Conservation (phyloP, 2,888 invertebrate genomes). For the Entomobrya proxima region DNA sequence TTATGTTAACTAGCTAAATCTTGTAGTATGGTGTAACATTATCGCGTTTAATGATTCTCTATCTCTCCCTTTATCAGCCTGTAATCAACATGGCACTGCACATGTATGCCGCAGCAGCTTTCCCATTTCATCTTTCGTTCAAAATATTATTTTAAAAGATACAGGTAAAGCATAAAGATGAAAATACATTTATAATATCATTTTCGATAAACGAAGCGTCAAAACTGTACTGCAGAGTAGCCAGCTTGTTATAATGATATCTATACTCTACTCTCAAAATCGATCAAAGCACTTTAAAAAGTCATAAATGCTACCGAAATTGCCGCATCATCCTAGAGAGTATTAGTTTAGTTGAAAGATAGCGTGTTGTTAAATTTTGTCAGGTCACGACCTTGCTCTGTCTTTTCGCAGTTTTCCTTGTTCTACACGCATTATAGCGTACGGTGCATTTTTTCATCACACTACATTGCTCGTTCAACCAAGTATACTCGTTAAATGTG, state of each 20-base stretch:
- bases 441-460: conserved; percentile 42
- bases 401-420: conserved; percentile 34
- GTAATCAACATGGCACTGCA: neutral
- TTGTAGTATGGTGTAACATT: neutral
- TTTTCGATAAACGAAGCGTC: too few species aligned
- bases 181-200: too few species aligned
- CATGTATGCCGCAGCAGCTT: conserved; percentile 6
- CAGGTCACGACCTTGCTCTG: conserved; percentile 67
- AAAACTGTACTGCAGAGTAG: too few species aligned
- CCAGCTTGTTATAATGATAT: too few species aligned
- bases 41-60: neutral
- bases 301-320: conserved; percentile 41
- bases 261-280: too few species aligned
- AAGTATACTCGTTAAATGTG: neutral
- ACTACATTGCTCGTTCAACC: conserved; percentile 4
- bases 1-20: conserved; percentile 1
- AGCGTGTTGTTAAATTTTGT: conserved; percentile 20
- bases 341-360: conserved; percentile 45
- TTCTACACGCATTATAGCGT: conserved; percentile 33
- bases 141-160: conserved; percentile 4
- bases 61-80: neutral
- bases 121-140: conserved; percentile 16
- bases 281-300: too few species aligned
- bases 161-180: neutral
- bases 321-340: conserved; percentile 16